Evolutionary conservation across 2,888 invertebrate species (phyloP).

Genomic region (Achlya flavicornis): DNA sequence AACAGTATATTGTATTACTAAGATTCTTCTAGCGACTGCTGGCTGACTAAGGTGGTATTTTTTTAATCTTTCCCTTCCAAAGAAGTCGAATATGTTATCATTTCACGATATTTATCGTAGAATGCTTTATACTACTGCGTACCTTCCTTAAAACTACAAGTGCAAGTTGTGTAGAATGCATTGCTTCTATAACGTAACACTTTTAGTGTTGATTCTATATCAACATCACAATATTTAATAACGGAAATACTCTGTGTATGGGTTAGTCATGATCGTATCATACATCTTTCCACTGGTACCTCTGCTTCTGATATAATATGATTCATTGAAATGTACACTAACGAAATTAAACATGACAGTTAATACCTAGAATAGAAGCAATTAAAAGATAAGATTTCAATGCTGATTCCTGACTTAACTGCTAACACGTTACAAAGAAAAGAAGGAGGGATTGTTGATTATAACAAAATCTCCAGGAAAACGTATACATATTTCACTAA

Average conservation of each 20-base stretch:
- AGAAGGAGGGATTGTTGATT: neutral
- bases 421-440: neutral
- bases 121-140: neutral
- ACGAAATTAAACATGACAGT: slow-evolving; percentile 28
- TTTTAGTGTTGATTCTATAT: slow-evolving; percentile 15
- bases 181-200: neutral
- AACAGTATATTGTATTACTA: neutral
- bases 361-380: slow-evolving; percentile 14
- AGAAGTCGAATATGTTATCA: neutral
- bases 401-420: too few species aligned
- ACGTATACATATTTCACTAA: neutral
- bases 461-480: neutral
- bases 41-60: neutral
- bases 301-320: slow-evolving; percentile 23
- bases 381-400: too few species aligned
- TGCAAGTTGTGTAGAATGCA: neutral
- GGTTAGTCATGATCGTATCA: slow-evolving; percentile 20
- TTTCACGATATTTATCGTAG: neutral
- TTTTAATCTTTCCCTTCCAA: neutral
- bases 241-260: slow-evolving; percentile 20
- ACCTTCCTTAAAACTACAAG: neutral
- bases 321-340: slow-evolving; percentile 36
- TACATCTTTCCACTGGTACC: slow-evolving; percentile 21
- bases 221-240: too few species aligned
- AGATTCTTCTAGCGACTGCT: neutral